Base-by-base conservation (phyloP, 2,113 vertebrate genomes). In the Chrysemys picta region DNA sequence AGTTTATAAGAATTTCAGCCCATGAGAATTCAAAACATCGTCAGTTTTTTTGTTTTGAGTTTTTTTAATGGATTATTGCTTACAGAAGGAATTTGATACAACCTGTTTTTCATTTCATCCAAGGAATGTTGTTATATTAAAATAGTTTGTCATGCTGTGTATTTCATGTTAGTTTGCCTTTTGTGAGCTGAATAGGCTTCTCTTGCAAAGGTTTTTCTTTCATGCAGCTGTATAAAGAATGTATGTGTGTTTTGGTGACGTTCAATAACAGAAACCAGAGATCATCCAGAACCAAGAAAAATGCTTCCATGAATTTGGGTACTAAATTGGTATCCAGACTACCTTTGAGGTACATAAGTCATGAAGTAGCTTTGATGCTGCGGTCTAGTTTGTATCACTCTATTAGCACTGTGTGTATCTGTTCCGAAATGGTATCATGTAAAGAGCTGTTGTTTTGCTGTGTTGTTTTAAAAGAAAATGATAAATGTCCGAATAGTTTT, bases 401-500 rank as follows among this genome's bases (percentile, higher is more conserved):
- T 81, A 1, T 86, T 90, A 91, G 52, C 21, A 25, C 16, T 85
- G 81, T 75, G 4, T 38, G 1, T 92, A 53, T 83, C 42, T 90
- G 9, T 86, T 93, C 83, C 53, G 92, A 94, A 91, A 65, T 82
- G 47, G 45, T 69, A n/a, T 31, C 4, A 17, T 9, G 57, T 50
- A 53, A 85, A 75, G 50, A 42, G 2, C 21, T 27, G 3, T 54
- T 19, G 22, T 1, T 93, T 91, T 81, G 8, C 81, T 91, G n/a
- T 54, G 59, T 45, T 78, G 1, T 89, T 91, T 50, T 79, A 54
- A 89, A 94, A 87, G 42, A 84, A 19, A 59, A 1, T 87, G 89
- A 54, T 21, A 79, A 89, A 75, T 59, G 56, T 95, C 81, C 85
- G 57, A 88, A 93, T 45, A 57, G 3, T 85, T 95, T 95, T 6